Evolutionary conservation across 2,797 vertebrate species (phyloP).

Genomic region (Sebastes variabilis): DNA sequence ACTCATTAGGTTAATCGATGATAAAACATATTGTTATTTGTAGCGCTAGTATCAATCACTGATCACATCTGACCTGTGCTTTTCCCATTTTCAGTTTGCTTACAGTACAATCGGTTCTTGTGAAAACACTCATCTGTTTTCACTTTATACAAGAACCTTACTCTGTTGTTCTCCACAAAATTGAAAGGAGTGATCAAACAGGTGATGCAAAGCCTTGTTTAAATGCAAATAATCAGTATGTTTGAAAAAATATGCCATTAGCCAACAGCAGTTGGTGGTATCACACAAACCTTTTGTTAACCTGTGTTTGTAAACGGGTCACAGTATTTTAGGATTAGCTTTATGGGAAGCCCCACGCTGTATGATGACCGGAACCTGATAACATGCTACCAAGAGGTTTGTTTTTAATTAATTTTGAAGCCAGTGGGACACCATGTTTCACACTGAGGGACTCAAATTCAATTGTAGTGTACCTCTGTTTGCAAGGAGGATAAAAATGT

Average conservation of each 20-base stretch:
- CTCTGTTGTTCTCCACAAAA: background rate
- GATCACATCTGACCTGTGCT: background rate
- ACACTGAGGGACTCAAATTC: background rate
- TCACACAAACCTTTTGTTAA: conserved; percentile 13
- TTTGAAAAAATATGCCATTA: conserved; percentile 14
- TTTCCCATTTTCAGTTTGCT: background rate
- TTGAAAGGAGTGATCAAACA: conserved; percentile 27
- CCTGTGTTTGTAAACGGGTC: background rate
- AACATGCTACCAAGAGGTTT: conserved; percentile 1
- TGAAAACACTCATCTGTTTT: background rate
- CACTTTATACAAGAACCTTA: background rate
- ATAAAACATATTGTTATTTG: background rate
- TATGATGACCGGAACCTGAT: conserved; percentile 12
- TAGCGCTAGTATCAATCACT: too few species aligned
- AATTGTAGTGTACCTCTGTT: background rate
- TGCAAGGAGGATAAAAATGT: background rate
- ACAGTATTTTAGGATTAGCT: background rate
- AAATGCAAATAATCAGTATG: conserved; percentile 13
- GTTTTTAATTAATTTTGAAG: conserved; percentile 27
- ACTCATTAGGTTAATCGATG: background rate
- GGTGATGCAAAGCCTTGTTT: background rate
- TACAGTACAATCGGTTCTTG: background rate
- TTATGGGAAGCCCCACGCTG: background rate
- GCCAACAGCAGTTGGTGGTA: background rate
- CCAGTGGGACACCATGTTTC: background rate